Conservation (phyloP, 2,888 invertebrate species). For the Chirona hameri region DNA sequence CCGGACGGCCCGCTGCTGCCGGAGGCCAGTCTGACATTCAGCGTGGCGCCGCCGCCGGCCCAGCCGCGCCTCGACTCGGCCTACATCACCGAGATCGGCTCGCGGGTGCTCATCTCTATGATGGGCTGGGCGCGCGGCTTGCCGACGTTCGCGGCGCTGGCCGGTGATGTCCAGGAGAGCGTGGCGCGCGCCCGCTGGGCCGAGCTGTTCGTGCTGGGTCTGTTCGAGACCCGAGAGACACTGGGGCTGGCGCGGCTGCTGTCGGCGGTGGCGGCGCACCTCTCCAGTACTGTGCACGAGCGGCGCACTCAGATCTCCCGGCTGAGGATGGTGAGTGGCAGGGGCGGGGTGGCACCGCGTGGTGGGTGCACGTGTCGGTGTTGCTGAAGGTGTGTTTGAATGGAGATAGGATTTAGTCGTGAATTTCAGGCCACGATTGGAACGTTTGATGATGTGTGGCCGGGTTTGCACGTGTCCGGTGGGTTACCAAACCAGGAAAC, state of each 20-base stretch:
- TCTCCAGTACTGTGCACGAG: slow-evolving; percentile 62
- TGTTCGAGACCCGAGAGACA: slow-evolving; percentile 78
- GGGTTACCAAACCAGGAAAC: no score
- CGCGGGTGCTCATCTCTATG: slow-evolving; percentile 80
- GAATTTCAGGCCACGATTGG: no score
- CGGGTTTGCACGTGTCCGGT: no score
- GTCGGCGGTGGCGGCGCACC: slow-evolving; percentile 73
- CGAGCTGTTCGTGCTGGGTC: slow-evolving; percentile 82
- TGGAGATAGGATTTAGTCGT: no score
- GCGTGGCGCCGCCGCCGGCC: not conserved
- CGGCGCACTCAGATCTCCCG: not conserved
- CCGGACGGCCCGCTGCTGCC: slow-evolving; percentile 8
- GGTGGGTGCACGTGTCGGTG: no score
- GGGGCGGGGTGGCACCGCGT: no score
- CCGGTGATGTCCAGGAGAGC: slow-evolving; percentile 72
- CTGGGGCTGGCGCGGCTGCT: slow-evolving; percentile 76
- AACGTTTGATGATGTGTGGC: no score
- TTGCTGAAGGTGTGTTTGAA: no score
- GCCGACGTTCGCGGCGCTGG: slow-evolving; percentile 63
- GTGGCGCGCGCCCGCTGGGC: slow-evolving; percentile 87
- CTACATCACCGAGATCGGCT: slow-evolving; percentile 92
- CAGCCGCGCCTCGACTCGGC: slow-evolving; percentile 2
- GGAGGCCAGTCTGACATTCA: not conserved
- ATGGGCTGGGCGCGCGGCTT: slow-evolving; percentile 87
- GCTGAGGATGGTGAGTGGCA: slow-evolving; percentile 4